These are phyloP conservation scores for Manis pentadactyla DNA, from an alignment of 2,797 vertebrate species.

Conservation along the genomic window DNA sequence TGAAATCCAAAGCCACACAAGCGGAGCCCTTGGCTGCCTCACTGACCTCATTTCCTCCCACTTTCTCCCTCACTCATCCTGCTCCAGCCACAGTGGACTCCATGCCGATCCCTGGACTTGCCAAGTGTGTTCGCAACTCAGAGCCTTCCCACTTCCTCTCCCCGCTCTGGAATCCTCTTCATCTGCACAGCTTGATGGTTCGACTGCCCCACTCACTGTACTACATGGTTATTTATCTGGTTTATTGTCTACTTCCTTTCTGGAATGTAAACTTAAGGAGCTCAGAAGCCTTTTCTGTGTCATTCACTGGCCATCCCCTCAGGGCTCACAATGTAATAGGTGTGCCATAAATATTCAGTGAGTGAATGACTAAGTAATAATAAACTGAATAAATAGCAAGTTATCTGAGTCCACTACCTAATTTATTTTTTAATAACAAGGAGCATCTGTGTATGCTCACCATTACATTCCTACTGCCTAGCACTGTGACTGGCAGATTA, in stretches of 20 bases:
- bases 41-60: not conserved
- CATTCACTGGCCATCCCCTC: not conserved
- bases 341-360: not conserved
- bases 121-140: not conserved
- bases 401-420: not conserved
- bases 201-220: not conserved
- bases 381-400: not conserved
- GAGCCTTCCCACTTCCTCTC: not conserved
- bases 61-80: not conserved
- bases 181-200: not conserved
- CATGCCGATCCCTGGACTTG: not conserved
- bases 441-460: not conserved
- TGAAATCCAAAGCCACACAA: conserved; percentile 59
- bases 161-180: not conserved
- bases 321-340: not conserved
- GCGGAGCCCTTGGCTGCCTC: not conserved
- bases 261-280: conserved; percentile 23
- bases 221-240: not conserved
- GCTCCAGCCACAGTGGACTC: not conserved
- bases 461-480: not conserved
- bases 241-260: not conserved
- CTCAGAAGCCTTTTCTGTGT: not conserved
- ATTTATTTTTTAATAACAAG: not conserved
- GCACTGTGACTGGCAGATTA: not conserved
- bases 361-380: not conserved